Evolutionary conservation across 1,140 invertebrate species (phyloP), one percentile per base, ranked within the genome.

Genomic region (Magallana gigas): DNA sequence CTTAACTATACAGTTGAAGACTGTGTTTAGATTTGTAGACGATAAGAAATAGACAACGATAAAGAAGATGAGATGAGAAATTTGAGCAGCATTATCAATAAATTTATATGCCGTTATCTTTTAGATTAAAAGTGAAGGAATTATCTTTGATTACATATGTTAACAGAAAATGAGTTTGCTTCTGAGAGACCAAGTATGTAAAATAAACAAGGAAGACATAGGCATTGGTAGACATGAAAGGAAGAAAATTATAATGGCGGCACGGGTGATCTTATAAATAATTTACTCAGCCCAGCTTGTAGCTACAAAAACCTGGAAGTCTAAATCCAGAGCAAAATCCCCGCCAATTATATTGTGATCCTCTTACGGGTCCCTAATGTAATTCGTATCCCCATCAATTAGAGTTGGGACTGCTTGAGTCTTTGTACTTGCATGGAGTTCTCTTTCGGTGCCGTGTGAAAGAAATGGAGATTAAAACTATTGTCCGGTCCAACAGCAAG

Each of bases 281-380:
- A 76, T 76, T 76, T 76, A 76, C 23, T 29, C 23, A 36, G 68
- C 36, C 23, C 68, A 29, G 68, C 23, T 48, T 76, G 68, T 76
- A 76, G 68, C 68, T 76, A 76, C 68, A 76, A 76, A 76, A 76
- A 76, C 23, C 68, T 76, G 68, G 18, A 76, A 76, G 29, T 76
- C 68, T 76, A 76, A 76, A 76, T 76, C 68, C 68, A 4, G 23
- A 29, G 23, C 18, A 76, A 76, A 76, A 76, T 76, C 68, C 23
- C 23, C 23, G 23, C 68, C 68, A 76, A 76, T 76, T 76, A 76
- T 76, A 76, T 29, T 76, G 68, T 76, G 68, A 76, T 76, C 68
- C 68, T 76, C 68, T 76, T 76, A 76, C 68, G 68, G 68, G 68
- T 76, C 68, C 68, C 68, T 76, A 76, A 76, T 76, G 68, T 76